Conservation (phyloP, 2,888 invertebrate species). For the Bembecia ichneumoniformis region DNA sequence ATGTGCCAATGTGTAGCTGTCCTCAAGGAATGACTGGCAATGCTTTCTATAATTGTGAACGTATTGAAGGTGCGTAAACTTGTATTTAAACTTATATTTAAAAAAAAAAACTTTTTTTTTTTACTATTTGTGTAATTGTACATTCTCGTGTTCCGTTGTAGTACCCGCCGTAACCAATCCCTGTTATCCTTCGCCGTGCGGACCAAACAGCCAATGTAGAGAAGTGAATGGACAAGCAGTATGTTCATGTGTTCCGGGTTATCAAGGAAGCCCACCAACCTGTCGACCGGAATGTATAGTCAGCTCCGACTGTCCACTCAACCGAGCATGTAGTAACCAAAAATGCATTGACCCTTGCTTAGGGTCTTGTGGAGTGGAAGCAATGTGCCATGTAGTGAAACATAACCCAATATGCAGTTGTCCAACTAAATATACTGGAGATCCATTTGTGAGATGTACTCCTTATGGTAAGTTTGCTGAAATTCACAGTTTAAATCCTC, state of each 20-base stretch:
- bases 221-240: constrained; percentile 77
- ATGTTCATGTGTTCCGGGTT: constrained; percentile 80
- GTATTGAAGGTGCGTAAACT: constrained; percentile 46
- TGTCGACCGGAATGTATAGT: constrained; percentile 85
- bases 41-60: constrained; percentile 76
- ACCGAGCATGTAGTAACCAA: constrained; percentile 81
- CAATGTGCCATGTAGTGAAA: constrained; percentile 80
- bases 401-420: constrained; percentile 85
- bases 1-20: constrained; percentile 80
- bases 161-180: constrained; percentile 68
- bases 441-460: constrained; percentile 81
- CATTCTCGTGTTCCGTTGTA: constrained; percentile 16
- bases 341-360: constrained; percentile 82
- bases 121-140: background rate
- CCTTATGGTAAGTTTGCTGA: constrained; percentile 46
- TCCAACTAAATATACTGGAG: constrained; percentile 76
- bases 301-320: constrained; percentile 80
- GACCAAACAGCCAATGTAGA: constrained; percentile 81
- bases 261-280: constrained; percentile 79
- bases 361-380: constrained; percentile 81
- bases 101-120: background rate
- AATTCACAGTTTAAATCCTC: background rate
- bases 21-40: constrained; percentile 79
- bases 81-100: background rate
- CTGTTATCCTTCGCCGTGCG: constrained; percentile 82